Conservation (phyloP, 2,113 vertebrate species). For the Tinamus guttatus region DNA sequence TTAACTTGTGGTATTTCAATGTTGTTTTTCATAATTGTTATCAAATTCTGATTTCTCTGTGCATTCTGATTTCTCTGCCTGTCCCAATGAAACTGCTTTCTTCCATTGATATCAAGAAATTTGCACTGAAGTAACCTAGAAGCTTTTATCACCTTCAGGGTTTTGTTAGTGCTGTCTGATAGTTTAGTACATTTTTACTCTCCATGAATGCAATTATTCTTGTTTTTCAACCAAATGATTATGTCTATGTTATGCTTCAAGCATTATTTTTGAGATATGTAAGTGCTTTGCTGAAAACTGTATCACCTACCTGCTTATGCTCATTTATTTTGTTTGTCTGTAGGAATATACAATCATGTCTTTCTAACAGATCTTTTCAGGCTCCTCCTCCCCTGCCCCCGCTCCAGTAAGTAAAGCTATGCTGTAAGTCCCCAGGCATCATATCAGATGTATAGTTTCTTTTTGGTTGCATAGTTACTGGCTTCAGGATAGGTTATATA, state of each 20-base stretch:
- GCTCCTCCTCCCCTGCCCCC: not conserved
- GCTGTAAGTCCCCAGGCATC: not conserved
- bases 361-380: not conserved
- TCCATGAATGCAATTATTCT: slow-evolving; percentile 46
- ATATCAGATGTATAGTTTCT: not conserved
- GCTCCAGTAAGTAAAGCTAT: not conserved
- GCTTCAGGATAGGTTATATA: not conserved
- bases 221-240: slow-evolving; percentile 1
- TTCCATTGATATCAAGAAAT: not conserved
- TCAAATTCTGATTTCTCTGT: slow-evolving; percentile 25
- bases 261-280: not conserved
- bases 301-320: not conserved
- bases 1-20: not conserved
- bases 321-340: slow-evolving; percentile 1
- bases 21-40: not conserved
- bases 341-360: not conserved
- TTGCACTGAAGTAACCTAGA: not conserved
- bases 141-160: not conserved
- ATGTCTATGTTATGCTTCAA: not conserved
- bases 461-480: not conserved
- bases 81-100: not conserved
- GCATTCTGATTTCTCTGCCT: not conserved
- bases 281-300: not conserved
- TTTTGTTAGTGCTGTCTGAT: slow-evolving; percentile 23
- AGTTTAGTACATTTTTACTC: slow-evolving; percentile 1